phyloP scores from a whole-genome alignment of 2,797 vertebrate genomes.

The Fistularia commersonii region DNA sequence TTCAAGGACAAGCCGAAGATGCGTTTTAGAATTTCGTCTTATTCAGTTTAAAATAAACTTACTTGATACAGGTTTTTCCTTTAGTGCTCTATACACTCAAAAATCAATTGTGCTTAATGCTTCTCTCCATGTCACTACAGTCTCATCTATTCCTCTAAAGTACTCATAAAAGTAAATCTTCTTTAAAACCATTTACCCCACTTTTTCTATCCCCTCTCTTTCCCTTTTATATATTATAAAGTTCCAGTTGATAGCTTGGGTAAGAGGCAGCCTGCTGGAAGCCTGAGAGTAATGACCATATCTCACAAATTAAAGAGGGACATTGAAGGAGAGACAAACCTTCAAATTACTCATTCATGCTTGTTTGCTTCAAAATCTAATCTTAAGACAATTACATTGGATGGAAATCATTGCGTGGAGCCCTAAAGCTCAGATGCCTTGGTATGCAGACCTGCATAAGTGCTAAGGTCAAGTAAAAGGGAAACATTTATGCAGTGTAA shows the following conservation, averaged over 20 bases:
- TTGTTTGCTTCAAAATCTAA: constrained; percentile 8
- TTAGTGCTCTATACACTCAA: neutral
- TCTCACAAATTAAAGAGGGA: neutral
- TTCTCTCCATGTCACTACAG: neutral
- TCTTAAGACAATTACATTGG: constrained; percentile 5
- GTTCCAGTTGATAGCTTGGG: constrained; percentile 10
- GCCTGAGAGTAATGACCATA: constrained; percentile 8
- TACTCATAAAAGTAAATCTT: neutral
- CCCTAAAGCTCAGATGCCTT: too few relatives aligned
- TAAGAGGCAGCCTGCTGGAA: constrained; percentile 6
- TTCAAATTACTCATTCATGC: too few relatives aligned
- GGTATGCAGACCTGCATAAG: too few relatives aligned
- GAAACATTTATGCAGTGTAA: neutral
- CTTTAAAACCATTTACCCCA: neutral
- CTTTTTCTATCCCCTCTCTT: neutral
- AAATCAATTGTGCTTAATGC: constrained; percentile 6
- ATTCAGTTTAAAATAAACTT: constrained; percentile 20
- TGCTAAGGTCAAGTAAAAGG: neutral
- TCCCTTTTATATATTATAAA: neutral
- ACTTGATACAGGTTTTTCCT: too few relatives aligned
- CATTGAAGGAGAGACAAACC: too few relatives aligned
- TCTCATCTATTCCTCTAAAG: neutral
- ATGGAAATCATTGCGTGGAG: too few relatives aligned
- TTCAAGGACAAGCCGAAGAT: constrained; percentile 38
- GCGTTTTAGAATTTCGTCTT: constrained; percentile 18